Evolutionary conservation across 2,888 invertebrate species (phyloP).

Genomic region (Antitype chi): DNA sequence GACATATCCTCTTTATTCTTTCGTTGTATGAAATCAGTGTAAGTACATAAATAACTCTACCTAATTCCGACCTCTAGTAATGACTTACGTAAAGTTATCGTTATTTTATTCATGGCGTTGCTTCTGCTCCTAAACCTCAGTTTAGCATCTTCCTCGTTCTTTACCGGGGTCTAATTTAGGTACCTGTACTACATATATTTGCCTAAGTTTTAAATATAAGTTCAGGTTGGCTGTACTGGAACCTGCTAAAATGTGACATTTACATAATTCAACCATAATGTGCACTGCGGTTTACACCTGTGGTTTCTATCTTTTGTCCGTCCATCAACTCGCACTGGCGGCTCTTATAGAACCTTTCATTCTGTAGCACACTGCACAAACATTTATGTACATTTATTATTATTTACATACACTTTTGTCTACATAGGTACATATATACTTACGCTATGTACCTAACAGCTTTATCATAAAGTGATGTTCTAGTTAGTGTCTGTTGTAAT

Average conservation of each 20-base stretch:
- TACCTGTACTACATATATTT: not conserved
- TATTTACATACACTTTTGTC: too few relatives aligned
- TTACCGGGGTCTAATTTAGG: not conserved
- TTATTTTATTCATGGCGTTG: not conserved
- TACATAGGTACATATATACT: not conserved
- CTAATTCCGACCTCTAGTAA: too few relatives aligned
- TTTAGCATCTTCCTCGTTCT: too few relatives aligned
- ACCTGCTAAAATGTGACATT: not conserved
- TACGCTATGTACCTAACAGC: not conserved
- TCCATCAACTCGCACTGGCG: slow-evolving; percentile 10
- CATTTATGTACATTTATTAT: too few relatives aligned
- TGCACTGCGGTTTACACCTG: not conserved
- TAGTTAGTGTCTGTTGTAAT: too few relatives aligned
- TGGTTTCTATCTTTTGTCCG: slow-evolving; percentile 37
- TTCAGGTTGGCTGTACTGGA: not conserved
- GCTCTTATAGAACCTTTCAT: slow-evolving; percentile 10
- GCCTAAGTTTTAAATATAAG: not conserved
- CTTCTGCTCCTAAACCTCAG: not conserved
- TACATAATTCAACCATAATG: not conserved
- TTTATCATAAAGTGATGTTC: not conserved
- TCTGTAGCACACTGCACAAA: not conserved
- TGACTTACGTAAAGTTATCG: not conserved
- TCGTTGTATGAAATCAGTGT: too few relatives aligned
- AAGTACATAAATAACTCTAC: too few relatives aligned
- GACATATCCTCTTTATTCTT: too few relatives aligned